A percentile compares a stretch with the other conserved stretches of the same genome.
These are phyloP conservation scores for Bombylius discolor DNA, from an alignment of 2,888 invertebrate genomes.

Conservation along the genomic window DNA sequence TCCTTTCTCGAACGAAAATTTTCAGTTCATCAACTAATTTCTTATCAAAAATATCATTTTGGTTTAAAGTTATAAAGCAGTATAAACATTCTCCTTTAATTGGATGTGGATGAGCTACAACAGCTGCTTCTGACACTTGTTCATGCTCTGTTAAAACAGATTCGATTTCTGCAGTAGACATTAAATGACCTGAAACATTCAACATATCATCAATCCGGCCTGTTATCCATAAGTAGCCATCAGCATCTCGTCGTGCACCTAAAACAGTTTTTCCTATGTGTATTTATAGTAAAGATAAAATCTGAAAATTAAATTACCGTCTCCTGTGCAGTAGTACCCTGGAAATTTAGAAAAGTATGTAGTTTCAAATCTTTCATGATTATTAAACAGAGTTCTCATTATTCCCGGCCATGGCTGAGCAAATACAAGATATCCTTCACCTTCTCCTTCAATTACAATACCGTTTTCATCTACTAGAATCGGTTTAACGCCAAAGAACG, in stretches of 20 bases:
- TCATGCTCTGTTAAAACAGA: slow-evolving; percentile 65
- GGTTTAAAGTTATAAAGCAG: slow-evolving; percentile 88
- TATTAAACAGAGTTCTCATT: slow-evolving; percentile 86
- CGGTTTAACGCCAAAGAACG: slow-evolving; percentile 94
- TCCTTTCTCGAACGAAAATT: slow-evolving; percentile 70
- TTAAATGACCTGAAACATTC: slow-evolving; percentile 94
- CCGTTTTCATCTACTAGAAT: slow-evolving; percentile 80
- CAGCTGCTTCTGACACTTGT: slow-evolving; percentile 86
- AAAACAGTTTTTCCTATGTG: slow-evolving; percentile 10
- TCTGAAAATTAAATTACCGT: slow-evolving; percentile 50
- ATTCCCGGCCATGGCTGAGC: slow-evolving; percentile 95
- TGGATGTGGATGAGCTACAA: slow-evolving; percentile 85
- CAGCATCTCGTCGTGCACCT: slow-evolving; percentile 84
- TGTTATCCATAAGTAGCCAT: slow-evolving; percentile 93
- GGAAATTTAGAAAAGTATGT: slow-evolving; percentile 94
- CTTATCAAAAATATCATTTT: slow-evolving; percentile 55
- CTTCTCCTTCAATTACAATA: slow-evolving; percentile 67
- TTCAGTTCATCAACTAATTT: slow-evolving; percentile 59
- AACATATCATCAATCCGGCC: slow-evolving; percentile 97
- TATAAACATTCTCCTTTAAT: slow-evolving; percentile 96
- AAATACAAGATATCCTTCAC: slow-evolving; percentile 92
- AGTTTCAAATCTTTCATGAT: slow-evolving; percentile 78
- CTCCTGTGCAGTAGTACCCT: slow-evolving; percentile 95
- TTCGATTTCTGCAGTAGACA: slow-evolving; percentile 93
- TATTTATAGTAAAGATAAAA: background rate